These are phyloP conservation scores for Heterochromis multidens DNA, from an alignment of 2,113 vertebrate genomes.

Conservation along the genomic window DNA sequence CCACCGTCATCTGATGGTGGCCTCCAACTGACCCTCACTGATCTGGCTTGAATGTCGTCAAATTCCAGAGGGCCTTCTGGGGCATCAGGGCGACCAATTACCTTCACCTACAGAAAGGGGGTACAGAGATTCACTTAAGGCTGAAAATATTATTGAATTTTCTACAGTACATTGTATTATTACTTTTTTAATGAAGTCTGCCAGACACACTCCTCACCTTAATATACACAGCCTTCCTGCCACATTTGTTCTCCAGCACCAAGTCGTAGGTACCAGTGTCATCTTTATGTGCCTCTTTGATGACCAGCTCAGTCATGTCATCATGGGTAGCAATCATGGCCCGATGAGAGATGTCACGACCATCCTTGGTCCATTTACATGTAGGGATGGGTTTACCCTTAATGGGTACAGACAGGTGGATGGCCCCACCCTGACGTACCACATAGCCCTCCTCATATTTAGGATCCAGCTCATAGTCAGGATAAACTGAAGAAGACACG, in stretches of 20 bases:
- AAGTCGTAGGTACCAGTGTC: slow-evolving; percentile 96
- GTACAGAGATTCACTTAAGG: not conserved
- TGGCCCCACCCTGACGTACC: slow-evolving; percentile 93
- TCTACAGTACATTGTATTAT: not conserved
- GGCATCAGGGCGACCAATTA: slow-evolving; percentile 91
- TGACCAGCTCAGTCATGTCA: slow-evolving; percentile 93
- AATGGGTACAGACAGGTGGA: slow-evolving; percentile 91
- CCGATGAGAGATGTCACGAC: slow-evolving; percentile 89
- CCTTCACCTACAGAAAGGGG: slow-evolving; percentile 76
- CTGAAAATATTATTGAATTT: not conserved
- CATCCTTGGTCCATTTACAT: slow-evolving; percentile 99
- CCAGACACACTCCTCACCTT: slow-evolving; percentile 70
- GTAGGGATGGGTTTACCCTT: slow-evolving; percentile 94
- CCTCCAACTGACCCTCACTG: slow-evolving; percentile 96
- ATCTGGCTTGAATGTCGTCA: slow-evolving; percentile 94
- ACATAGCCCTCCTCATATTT: slow-evolving; percentile 91
- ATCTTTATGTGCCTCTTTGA: slow-evolving; percentile 94
- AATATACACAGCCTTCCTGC: slow-evolving; percentile 94
- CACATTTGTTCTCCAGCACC: slow-evolving; percentile 95
- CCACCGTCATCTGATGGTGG: slow-evolving; percentile 93
- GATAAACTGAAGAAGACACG: slow-evolving; percentile 81
- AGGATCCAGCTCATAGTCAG: slow-evolving; percentile 89
- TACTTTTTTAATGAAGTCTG: not conserved
- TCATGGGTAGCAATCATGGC: slow-evolving; percentile 96
- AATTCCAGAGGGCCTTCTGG: slow-evolving; percentile 98